These are phyloP conservation scores for Edolisoma coerulescens DNA, from an alignment of 2,113 vertebrate species.

Conservation along the genomic window DNA sequence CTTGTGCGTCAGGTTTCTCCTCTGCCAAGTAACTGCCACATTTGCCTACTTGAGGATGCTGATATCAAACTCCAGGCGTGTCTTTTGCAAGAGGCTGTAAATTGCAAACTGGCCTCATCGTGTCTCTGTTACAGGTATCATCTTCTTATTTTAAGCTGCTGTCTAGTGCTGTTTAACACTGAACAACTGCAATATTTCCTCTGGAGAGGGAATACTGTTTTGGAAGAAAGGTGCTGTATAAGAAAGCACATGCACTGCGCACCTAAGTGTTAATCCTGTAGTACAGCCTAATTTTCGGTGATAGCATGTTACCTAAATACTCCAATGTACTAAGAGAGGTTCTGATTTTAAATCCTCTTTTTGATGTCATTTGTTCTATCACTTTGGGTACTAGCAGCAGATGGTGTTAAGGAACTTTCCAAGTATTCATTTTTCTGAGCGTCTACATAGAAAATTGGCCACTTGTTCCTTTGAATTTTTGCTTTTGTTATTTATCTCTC, in stretches of 20 bases:
- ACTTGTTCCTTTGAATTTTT: neutral
- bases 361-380: neutral
- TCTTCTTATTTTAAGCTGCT: neutral
- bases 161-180: neutral
- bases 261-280: neutral
- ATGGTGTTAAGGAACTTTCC: neutral
- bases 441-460: neutral
- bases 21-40: neutral
- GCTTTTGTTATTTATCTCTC: neutral
- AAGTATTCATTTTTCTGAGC: neutral
- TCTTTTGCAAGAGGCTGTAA: neutral
- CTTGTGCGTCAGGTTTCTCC: neutral
- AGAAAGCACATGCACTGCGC: fast-evolving
- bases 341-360: neutral
- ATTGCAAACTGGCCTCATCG: neutral
- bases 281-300: neutral
- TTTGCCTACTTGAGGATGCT: neutral
- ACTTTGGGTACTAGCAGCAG: neutral
- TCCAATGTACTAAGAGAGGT: neutral
- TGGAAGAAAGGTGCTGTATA: neutral
- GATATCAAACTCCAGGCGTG: neutral
- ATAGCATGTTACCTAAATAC: neutral
- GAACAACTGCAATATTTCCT: neutral
- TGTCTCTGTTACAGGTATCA: neutral
- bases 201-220: neutral